Evolutionary conservation across 2,113 vertebrate species (phyloP).

Genomic region (Alethe castanea): DNA sequence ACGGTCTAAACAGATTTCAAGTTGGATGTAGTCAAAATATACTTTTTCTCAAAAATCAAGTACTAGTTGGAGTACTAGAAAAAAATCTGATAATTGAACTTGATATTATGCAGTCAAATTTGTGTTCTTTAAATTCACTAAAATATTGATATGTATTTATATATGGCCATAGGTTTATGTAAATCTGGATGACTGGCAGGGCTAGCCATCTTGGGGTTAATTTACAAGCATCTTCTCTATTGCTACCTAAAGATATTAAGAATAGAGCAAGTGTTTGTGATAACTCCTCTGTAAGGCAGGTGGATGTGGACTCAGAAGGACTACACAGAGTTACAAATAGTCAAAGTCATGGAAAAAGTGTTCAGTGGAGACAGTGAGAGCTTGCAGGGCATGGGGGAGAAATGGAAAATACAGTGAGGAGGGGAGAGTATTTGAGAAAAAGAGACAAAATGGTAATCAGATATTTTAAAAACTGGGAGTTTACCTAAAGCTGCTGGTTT

Average conservation of each 20-base stretch:
- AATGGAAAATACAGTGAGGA: not conserved
- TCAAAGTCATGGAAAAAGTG: not conserved
- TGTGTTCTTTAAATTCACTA: not conserved
- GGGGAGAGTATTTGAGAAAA: not conserved
- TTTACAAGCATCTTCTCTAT: not conserved
- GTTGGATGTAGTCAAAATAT: not conserved
- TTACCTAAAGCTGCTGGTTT: not conserved
- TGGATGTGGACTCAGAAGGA: not conserved
- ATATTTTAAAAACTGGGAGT: not conserved
- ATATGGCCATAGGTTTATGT: not conserved
- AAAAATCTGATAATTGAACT: not conserved
- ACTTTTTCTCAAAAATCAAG: not conserved
- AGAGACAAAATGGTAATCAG: not conserved
- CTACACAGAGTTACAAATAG: not conserved
- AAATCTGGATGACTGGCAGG: not conserved
- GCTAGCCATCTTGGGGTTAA: not conserved
- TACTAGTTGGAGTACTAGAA: not conserved
- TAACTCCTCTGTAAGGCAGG: not conserved
- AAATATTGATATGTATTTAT: not conserved
- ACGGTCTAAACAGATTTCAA: not conserved
- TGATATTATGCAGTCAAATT: not conserved
- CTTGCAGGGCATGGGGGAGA: not conserved
- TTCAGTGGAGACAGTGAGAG: not conserved
- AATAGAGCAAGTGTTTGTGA: not conserved
- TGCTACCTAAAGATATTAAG: not conserved